Evolutionary conservation across 2,113 vertebrate genomes (phyloP), one percentile per base, ranked within the genome.

Genomic region (Lepus americanus): DNA sequence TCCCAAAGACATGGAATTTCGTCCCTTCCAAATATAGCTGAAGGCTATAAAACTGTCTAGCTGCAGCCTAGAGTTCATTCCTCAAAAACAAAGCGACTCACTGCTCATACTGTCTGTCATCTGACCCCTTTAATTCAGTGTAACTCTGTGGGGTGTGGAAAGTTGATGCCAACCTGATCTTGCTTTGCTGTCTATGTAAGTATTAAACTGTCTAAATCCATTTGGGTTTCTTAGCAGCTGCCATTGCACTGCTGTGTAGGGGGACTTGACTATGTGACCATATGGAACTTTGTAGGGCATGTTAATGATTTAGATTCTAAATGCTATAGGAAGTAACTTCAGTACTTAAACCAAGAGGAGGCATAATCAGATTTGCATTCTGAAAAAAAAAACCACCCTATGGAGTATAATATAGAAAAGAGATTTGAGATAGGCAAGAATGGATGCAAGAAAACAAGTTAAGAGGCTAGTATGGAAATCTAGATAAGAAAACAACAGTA

Each of bases 61-160:
- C 29, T 53, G 25, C 8, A 66, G 49, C 39, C 36, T 53, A 67
- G 22, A 67, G 49, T 69, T 87, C 10, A 87, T 29, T 53, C n/a
- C n/a, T 92, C 33, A 94, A 85, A 88, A 74, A 73, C 39, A 96
- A 97, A 93, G 33, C 44, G 85, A 67, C 49, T 25, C 6, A 33
- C 63, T 39, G 90, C 17, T 66, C 0, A 25, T 49, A 16, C 55
- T 59, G 14, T 53, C 55, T 59, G 14, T 53, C 12, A 87, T 59
- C 53, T 89, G 84, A 27, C 11, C 27, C 27, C 51, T 92, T 29
- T 25, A 49, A 36, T 82, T 67, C 84, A 91, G 36, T 53, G 87
- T 36, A 23, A 89, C 31, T 19, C 51, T 85, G 10, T 63, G 31
- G 31, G 20, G 89, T 76, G 16, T 9, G 74, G 67, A 31, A 63